Conservation (phyloP, 2,888 invertebrate genomes). For the Acanthopleura granulata region DNA sequence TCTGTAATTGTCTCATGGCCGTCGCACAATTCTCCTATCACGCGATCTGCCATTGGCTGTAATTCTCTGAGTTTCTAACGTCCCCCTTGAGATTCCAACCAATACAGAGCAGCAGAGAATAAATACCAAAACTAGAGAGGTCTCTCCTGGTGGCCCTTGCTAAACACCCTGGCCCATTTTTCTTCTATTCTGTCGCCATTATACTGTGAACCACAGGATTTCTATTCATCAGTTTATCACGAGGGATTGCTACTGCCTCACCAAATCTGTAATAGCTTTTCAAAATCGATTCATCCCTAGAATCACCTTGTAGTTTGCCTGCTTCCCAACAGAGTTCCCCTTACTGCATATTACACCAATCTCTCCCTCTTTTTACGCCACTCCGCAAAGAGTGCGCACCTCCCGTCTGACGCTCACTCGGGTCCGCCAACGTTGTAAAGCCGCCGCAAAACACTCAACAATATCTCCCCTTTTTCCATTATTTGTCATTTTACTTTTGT, state of each 20-base stretch:
- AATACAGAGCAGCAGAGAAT: conserved; percentile 10
- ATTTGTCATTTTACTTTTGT: conserved; percentile 2
- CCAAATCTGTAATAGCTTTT: conserved; percentile 20
- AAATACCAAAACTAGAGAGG: conserved; percentile 11
- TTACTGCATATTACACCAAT: not conserved
- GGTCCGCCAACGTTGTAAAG: not conserved
- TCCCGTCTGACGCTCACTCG: not conserved
- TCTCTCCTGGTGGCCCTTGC: not conserved
- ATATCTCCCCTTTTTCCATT: not conserved
- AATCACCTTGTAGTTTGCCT: conserved; percentile 12
- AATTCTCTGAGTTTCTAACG: conserved; percentile 11
- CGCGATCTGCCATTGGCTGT: not conserved
- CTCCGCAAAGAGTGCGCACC: not conserved
- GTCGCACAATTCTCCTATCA: not conserved
- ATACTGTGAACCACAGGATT: not conserved
- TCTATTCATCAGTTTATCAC: conserved; percentile 17
- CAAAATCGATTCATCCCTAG: conserved; percentile 12
- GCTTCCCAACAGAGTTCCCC: not conserved
- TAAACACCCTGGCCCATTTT: not conserved
- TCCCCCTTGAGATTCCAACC: not conserved
- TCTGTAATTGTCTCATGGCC: conserved; percentile 1
- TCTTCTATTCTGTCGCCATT: conserved; percentile 1
- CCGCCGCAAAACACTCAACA: not conserved
- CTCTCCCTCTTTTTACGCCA: not conserved
- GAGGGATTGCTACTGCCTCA: conserved; percentile 12